Conservation (phyloP, 2,888 invertebrate genomes). For the Taphrorychus bicolor region DNA sequence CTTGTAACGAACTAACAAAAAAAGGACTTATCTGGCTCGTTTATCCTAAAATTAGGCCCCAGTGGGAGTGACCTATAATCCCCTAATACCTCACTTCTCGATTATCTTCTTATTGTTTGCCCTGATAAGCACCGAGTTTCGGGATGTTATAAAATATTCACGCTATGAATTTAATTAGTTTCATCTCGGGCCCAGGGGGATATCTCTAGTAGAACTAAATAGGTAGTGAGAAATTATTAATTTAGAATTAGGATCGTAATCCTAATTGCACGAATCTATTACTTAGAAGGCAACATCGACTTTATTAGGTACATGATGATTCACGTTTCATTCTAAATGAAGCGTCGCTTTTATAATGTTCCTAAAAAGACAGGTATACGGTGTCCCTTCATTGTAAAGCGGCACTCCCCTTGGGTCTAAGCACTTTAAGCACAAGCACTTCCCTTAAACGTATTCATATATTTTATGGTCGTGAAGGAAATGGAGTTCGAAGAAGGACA, state of each 20-base stretch:
- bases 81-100: not conserved
- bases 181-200: not conserved
- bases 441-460: not conserved
- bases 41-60: not conserved
- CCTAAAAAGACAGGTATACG: too few relatives aligned
- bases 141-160: not conserved
- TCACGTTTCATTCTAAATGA: too few relatives aligned
- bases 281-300: not conserved
- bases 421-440: not conserved
- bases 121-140: not conserved
- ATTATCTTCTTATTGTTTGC: not conserved
- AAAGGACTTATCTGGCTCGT: too few relatives aligned
- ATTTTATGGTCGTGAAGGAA: not conserved
- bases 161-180: slow-evolving; percentile 2
- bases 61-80: not conserved
- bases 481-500: slow-evolving; percentile 10
- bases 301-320: not conserved
- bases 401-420: not conserved
- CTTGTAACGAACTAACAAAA: too few relatives aligned
- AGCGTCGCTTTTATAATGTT: too few relatives aligned
- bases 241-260: not conserved
- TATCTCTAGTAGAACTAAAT: not conserved
- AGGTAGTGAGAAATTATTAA: not conserved
- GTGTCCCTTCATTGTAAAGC: not conserved
- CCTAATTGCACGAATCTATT: not conserved